Evolutionary conservation across 2,113 vertebrate genomes (phyloP), one percentile per base, ranked within the genome.

Genomic region (Mormoops blainvillei): DNA sequence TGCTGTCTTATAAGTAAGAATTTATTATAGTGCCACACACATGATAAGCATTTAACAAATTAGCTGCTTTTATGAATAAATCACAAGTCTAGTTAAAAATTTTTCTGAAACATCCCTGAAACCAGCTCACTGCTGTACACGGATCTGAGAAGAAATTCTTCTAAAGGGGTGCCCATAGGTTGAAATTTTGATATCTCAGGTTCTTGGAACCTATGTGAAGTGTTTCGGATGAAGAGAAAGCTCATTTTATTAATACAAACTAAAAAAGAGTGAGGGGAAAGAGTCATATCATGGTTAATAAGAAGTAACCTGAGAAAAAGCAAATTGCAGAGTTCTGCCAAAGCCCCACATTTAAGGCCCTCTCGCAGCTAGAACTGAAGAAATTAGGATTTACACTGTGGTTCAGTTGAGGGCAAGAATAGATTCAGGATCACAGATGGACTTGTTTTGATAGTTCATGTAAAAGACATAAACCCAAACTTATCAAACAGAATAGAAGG

Each of bases 391-490:
- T 97, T 95, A 96, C 94, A 89, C 1, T 86, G 58, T 87, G 81
- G 78, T 82, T 80, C 94, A 92, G 90, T 63, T 56, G 38, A n/a
- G 91, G 94, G 61, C 28, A 1, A 97, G 77, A 95, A 95, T 86
- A 89, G 96, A 93, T 91, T 76, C 0, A 56, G 7, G 43, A 85
- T 81, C 98, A 91, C 98, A 98, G 98, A 98, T 98, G 98, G 98
- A 84, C 90, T 85, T 81, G 93, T 92, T 74, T 45, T 89, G 97
- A 95, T 93, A 89, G 95, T 81, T 97, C 87, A 85, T 20, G 58
- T 50, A 91, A 63, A 87, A 95, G 92, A 94, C 56, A 54, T 95
- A 89, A 96, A 91, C 20, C 85, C 6, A 89, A 96, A 96, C 67
- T 63, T 97, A 63, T 8, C 18, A 89, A 63, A 94, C 1, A 0